A percentile compares a stretch with the other conserved stretches of the same genome.
Evolutionary conservation across 2,797 vertebrate species (phyloP).

Genomic region (Chaetodon trifasciatus): DNA sequence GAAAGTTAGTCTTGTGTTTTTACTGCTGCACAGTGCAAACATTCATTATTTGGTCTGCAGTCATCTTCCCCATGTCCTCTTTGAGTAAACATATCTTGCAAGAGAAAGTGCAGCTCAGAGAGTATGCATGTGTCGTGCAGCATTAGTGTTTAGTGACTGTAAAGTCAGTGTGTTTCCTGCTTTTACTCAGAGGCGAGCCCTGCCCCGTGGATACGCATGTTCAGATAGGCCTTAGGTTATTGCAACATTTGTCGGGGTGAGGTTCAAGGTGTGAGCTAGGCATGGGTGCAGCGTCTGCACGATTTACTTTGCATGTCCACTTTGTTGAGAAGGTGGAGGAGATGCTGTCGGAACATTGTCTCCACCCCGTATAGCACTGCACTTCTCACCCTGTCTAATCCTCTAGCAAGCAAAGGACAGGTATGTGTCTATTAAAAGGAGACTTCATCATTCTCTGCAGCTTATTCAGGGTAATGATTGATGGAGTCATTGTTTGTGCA

Average conservation of each 20-base stretch:
- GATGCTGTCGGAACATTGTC: conserved; percentile 28
- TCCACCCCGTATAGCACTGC: not conserved
- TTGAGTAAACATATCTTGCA: conserved; percentile 53
- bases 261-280: conserved; percentile 56
- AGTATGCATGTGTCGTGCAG: conserved; percentile 12
- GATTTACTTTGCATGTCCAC: conserved; percentile 18
- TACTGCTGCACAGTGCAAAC: conserved; percentile 41
- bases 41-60: conserved; percentile 52
- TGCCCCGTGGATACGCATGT: conserved; percentile 71
- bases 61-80: conserved; percentile 42
- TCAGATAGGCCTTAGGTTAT: conserved; percentile 64
- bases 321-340: conserved; percentile 21
- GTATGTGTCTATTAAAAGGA: conserved; percentile 63
- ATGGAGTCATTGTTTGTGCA: conserved; percentile 52
- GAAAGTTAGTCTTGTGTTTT: conserved; percentile 44
- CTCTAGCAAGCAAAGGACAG: conserved; percentile 53
- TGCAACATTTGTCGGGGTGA: conserved; percentile 71
- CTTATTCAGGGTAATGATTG: conserved; percentile 66
- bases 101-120: conserved; percentile 48
- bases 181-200: conserved; percentile 53
- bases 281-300: conserved; percentile 49
- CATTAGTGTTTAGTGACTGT: conserved; percentile 8
- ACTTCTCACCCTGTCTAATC: conserved; percentile 32
- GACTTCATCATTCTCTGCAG: conserved; percentile 29
- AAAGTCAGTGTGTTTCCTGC: conserved; percentile 65